phyloP scores from a whole-genome alignment of 1,140 invertebrate species.

The Phortica variegata region DNA sequence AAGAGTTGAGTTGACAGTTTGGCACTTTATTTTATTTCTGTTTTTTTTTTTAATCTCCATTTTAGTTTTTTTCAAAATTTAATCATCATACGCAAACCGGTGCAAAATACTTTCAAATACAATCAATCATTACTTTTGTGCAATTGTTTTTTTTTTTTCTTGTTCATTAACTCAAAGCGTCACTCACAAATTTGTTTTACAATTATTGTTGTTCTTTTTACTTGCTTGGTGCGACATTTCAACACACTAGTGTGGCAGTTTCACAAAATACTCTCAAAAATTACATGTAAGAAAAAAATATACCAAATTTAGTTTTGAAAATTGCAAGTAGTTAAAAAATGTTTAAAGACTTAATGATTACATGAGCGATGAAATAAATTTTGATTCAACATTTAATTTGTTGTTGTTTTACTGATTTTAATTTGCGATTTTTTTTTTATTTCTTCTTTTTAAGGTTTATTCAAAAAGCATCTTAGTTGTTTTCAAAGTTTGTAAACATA shows the following conservation, averaged over 20 bases:
- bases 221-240: constrained; percentile 48
- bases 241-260: constrained; percentile 48
- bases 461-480: constrained; percentile 57
- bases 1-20: too few species aligned
- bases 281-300: constrained; percentile 32
- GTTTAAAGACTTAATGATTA: constrained; percentile 37
- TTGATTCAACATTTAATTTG: constrained; percentile 24
- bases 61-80: constrained; percentile 30
- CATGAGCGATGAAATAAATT: constrained; percentile 49
- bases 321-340: constrained; percentile 35
- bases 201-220: constrained; percentile 15
- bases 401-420: constrained; percentile 23
- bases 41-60: constrained; percentile 20
- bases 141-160: constrained; percentile 16
- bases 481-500: not conserved
- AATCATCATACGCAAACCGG: constrained; percentile 32
- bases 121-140: constrained; percentile 16
- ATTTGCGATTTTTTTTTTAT: constrained; percentile 30
- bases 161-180: not conserved
- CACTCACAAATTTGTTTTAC: not conserved
- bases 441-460: constrained; percentile 1
- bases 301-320: constrained; percentile 44
- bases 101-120: constrained; percentile 3
- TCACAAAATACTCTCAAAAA: constrained; percentile 1
- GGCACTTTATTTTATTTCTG: constrained; percentile 40